phyloP scores from a whole-genome alignment of 2,888 invertebrate species.

The Arenicola marina region DNA sequence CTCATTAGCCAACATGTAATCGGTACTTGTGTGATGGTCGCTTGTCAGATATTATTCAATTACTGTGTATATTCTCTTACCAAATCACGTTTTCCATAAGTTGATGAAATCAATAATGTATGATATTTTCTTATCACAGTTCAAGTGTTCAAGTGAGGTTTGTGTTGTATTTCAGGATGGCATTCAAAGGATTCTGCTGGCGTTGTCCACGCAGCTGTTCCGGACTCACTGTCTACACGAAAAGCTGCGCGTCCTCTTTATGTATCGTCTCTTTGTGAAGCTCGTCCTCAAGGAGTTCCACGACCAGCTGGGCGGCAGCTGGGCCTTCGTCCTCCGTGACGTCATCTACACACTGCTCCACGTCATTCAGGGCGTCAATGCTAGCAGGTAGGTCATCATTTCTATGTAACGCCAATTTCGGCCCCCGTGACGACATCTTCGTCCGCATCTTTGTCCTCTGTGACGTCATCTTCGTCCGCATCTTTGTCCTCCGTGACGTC shows the following conservation, averaged over 20 bases:
- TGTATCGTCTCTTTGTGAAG: conserved; percentile 47
- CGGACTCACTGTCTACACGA: conserved; percentile 41
- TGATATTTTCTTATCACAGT: no score
- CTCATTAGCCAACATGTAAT: no score
- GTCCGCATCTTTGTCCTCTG: background rate
- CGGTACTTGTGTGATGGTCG: no score
- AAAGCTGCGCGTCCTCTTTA: conserved; percentile 43
- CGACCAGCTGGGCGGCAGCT: conserved; percentile 44
- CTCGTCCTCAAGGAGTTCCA: conserved; percentile 48
- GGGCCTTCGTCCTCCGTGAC: conserved; percentile 51
- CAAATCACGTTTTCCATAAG: no score
- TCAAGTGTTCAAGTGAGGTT: no score
- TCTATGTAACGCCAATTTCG: no score
- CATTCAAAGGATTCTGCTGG: conserved; percentile 49
- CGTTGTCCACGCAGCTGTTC: conserved; percentile 38
- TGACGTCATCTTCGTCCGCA: background rate
- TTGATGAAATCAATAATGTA: no score
- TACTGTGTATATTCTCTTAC: no score
- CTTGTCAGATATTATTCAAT: no score
- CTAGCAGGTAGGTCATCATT: background rate
- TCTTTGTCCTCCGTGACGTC: background rate
- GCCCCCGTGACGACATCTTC: no score
- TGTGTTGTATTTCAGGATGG: conserved; percentile 49
- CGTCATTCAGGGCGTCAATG: conserved; percentile 20
- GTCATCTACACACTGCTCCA: conserved; percentile 46